Conservation (phyloP, 2,113 vertebrate genomes). For the Cyprichromis sp. region DNA sequence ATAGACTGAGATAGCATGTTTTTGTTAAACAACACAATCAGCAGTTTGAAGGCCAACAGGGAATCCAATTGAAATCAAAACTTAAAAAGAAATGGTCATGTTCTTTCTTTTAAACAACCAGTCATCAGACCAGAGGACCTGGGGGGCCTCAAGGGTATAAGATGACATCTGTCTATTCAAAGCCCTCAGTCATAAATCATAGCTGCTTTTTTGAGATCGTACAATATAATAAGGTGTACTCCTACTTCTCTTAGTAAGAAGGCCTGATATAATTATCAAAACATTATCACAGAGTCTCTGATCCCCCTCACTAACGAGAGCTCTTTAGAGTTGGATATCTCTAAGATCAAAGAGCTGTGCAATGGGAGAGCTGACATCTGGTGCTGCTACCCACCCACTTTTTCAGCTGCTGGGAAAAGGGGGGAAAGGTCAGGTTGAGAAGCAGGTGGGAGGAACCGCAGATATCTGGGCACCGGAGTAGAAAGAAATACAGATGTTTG, state of each 20-base stretch:
- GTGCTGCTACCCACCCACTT: not conserved
- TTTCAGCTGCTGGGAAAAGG: not conserved
- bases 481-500: not conserved
- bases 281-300: not conserved
- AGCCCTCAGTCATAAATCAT: not conserved
- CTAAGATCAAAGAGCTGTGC: not conserved
- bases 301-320: not conserved
- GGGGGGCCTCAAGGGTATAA: not conserved
- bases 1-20: not conserved
- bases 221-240: not conserved
- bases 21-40: not conserved
- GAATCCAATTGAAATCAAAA: not conserved
- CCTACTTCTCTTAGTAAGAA: not conserved
- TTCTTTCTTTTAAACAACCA: not conserved
- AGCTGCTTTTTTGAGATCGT: not conserved
- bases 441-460: not conserved
- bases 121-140: not conserved
- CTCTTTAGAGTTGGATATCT: not conserved
- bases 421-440: not conserved
- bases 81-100: not conserved
- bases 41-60: not conserved
- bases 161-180: not conserved
- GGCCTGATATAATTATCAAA: not conserved
- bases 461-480: not conserved
- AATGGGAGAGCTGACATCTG: not conserved